Evolutionary conservation across 1,140 invertebrate species (phyloP).

Genomic region (Nephila pilipes): DNA sequence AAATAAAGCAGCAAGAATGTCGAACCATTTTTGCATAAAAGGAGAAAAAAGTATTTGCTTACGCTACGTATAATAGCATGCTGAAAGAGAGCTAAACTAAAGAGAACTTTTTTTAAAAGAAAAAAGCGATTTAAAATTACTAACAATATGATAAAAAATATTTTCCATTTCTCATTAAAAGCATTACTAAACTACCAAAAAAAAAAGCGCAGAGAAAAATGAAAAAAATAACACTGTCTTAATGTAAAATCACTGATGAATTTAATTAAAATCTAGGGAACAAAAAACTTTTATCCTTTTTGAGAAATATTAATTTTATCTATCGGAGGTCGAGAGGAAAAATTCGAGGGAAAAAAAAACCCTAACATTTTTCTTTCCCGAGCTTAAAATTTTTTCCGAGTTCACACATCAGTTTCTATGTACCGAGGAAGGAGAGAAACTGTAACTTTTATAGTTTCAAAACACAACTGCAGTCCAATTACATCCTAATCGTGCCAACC

Average conservation of each 20-base stretch:
- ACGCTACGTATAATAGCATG: too few species aligned
- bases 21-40: too few species aligned
- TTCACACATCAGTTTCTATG: background rate
- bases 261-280: constrained; percentile 53
- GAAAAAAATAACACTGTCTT: background rate
- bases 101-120: too few species aligned
- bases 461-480: constrained; percentile 71
- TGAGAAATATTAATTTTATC: constrained; percentile 46
- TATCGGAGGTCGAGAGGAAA: background rate
- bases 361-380: constrained; percentile 6
- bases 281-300: background rate
- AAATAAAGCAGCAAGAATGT: too few species aligned
- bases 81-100: too few species aligned
- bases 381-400: constrained; percentile 6
- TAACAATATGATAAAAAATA: constrained; percentile 42
- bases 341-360: background rate
- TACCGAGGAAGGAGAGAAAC: background rate
- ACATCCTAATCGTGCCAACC: constrained; percentile 70
- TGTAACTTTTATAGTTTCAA: constrained; percentile 61
- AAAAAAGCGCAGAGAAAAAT: too few species aligned
- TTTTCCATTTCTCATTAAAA: constrained; percentile 44
- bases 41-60: too few species aligned
- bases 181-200: background rate
- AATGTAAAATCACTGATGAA: constrained; percentile 45
- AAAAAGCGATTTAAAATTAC: background rate